Conservation (phyloP, 2,797 vertebrate genomes). For the Sitta carolinensis region DNA sequence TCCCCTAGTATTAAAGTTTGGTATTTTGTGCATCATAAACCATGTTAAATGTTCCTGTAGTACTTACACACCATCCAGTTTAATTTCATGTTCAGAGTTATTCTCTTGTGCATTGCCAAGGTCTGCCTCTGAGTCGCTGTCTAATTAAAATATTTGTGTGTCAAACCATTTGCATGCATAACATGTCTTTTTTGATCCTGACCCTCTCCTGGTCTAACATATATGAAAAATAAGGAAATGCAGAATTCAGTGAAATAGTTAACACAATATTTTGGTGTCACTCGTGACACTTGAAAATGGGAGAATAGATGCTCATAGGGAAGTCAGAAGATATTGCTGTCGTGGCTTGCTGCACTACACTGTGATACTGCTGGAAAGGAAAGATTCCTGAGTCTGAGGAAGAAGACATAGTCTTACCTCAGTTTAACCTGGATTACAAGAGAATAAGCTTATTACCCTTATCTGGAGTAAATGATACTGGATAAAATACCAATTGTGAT, state of each 20-base stretch:
- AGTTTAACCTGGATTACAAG: background rate
- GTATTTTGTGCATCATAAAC: slow-evolving; percentile 21
- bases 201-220: background rate
- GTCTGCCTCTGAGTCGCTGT: background rate
- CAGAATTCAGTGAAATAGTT: background rate
- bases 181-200: background rate
- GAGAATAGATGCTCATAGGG: background rate
- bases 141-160: slow-evolving; percentile 27
- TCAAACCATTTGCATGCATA: background rate
- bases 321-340: background rate
- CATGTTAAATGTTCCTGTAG: background rate
- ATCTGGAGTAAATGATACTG: background rate
- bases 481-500: background rate
- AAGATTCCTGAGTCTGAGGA: background rate
- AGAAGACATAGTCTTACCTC: background rate
- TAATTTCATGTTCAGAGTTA: background rate
- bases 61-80: background rate
- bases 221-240: background rate
- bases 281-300: background rate
- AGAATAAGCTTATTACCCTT: background rate
- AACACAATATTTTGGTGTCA: background rate
- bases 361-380: background rate
- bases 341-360: background rate
- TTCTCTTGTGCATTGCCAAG: background rate
- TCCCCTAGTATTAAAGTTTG: background rate